phyloP scores from a whole-genome alignment of 2,888 invertebrate species.

The Anoplius nigerrimus region DNA sequence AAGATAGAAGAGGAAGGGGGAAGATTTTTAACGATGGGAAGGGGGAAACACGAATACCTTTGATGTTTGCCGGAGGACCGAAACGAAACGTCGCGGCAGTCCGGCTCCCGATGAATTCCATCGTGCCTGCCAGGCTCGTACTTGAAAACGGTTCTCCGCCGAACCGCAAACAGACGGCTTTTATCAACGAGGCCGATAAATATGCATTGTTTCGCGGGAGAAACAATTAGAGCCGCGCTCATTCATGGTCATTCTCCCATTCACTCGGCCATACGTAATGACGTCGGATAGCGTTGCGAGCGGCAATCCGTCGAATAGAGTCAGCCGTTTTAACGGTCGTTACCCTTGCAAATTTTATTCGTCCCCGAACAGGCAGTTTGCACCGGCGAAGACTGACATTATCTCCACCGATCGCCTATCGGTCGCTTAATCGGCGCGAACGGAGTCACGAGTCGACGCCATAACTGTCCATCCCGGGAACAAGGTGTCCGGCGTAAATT shows the following conservation, averaged over 20 bases:
- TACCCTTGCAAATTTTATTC: constrained; percentile 47
- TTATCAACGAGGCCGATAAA: neutral
- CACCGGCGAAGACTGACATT: constrained; percentile 14
- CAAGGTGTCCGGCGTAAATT: too few species aligned
- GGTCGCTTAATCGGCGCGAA: too few species aligned
- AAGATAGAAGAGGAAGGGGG: neutral
- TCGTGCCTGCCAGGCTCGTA: too few species aligned
- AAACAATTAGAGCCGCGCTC: constrained; percentile 18
- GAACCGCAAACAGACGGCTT: neutral
- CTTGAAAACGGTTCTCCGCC: neutral
- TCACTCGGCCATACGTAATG: constrained; percentile 51
- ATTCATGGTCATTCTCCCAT: constrained; percentile 35
- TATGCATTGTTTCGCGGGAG: neutral
- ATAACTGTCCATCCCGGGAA: too few species aligned
- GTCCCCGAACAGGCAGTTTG: constrained; percentile 38
- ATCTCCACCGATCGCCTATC: too few species aligned
- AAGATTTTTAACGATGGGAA: neutral
- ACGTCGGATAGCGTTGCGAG: constrained; percentile 43
- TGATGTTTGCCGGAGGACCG: neutral
- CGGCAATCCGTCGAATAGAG: constrained; percentile 43
- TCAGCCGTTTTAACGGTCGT: constrained; percentile 52
- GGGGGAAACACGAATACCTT: too few species aligned
- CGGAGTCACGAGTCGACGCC: too few species aligned
- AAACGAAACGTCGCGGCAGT: neutral
- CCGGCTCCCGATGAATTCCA: too few species aligned